Base-by-base conservation (phyloP, 92 coral and sea anemone genomes). In the Phymanthus crucifer region DNA sequence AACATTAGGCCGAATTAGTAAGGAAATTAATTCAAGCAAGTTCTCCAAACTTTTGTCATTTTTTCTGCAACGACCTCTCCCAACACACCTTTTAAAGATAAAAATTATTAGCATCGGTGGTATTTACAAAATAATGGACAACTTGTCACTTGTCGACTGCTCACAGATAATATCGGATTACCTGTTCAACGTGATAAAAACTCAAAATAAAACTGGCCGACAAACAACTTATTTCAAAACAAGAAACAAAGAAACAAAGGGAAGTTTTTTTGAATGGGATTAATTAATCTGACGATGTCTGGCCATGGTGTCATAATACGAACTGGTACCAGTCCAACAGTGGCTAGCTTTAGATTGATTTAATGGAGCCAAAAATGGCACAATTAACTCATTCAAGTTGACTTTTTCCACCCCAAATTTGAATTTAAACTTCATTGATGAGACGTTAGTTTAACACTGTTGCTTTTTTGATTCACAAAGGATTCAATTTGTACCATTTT, bases 201-300 rank as follows among this genome's bases (percentile, higher is more conserved):
- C 6, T 24, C 7, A 21, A 54, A 54, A 54, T 14, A 54, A 54
- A 54, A 6, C 29, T 54, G 27, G 64, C 27, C n/a, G 31, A 54
- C 31, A 54, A 54, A 54, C 31, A 54, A 54, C 64, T 54, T 19
- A 43, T 5, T 54, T 54, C 27, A 21, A 54, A 54, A 54, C 64
- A 54, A 54, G 64, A 54, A n/a, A 54, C 64, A 54, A 54, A 54
- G 64, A 54, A 54, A 43, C 48, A 43, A 43, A 43, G 48, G 48
- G 14, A 10, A 54, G 2, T 9, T 24, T 54, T 54, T 54, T 54
- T 19, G 64, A n/a, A 7, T 54, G 3, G 64, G 6, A 54, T 54
- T 21, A 54, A 54, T 54, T 54, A 54, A 54, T 54, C 64, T 54
- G 31, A 54, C 64, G 64, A 21, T 26, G 64, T 10, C 31, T 54